Conservation (phyloP, 2,888 invertebrate genomes). For the Tipula unca region DNA sequence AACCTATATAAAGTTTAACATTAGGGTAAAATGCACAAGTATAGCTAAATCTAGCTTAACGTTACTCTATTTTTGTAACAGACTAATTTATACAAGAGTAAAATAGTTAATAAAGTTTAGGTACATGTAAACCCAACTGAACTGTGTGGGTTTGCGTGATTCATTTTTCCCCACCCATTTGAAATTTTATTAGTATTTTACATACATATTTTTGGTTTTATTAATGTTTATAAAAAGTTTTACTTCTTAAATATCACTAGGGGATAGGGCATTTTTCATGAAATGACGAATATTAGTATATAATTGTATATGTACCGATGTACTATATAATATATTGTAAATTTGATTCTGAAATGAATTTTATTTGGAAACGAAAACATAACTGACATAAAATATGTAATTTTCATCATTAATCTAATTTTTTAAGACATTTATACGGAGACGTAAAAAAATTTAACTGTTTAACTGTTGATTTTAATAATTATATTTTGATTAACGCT, state of each 20-base stretch:
- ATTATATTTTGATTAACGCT: neutral
- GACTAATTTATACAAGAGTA: no score
- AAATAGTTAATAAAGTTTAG: no score
- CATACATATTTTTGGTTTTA: neutral
- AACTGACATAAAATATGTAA: neutral
- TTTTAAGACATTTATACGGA: neutral
- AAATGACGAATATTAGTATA: neutral
- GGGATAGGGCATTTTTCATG: neutral
- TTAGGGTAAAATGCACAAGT: no score
- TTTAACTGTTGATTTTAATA: constrained; percentile 1
- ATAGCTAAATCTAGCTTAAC: no score
- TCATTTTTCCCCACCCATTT: neutral
- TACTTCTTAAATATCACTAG: neutral
- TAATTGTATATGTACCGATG: no score
- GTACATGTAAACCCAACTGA: no score
- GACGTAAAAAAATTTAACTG: neutral
- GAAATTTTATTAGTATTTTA: neutral
- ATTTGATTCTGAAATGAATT: neutral
- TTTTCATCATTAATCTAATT: neutral
- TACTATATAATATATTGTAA: no score
- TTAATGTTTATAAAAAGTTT: neutral
- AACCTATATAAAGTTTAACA: no score
- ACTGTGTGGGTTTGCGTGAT: neutral
- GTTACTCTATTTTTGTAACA: no score
- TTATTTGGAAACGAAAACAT: neutral